Conservation (phyloP, 2,888 invertebrate species). For the Euzetes globulus region DNA sequence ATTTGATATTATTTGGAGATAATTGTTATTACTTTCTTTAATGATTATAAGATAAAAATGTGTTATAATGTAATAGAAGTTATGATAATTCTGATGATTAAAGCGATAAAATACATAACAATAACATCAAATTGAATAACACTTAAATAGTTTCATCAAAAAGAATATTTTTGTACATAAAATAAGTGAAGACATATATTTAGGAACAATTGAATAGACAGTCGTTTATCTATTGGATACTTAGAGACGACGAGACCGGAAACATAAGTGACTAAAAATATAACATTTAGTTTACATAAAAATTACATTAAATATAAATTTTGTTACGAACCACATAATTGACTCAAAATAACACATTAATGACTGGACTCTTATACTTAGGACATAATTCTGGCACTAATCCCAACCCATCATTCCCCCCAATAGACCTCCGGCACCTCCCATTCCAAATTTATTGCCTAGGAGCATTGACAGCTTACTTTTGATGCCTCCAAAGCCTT, state of each 20-base stretch:
- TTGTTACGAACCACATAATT: constrained; percentile 24
- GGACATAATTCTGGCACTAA: neutral
- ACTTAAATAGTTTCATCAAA: no score
- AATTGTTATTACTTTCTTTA: neutral
- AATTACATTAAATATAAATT: neutral
- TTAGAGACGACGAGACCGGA: neutral
- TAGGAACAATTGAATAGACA: no score
- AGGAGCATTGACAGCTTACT: constrained; percentile 17
- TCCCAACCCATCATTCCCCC: constrained; percentile 28
- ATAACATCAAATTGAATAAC: no score
- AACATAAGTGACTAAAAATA: neutral
- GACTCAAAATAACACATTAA: constrained; percentile 26
- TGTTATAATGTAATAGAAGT: no score
- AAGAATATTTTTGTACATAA: no score
- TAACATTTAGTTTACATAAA: neutral
- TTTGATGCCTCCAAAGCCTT: constrained; percentile 16
- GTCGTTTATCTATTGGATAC: neutral
- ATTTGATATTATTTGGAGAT: neutral
- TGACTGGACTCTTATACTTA: constrained; percentile 9
- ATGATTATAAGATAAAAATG: neutral
- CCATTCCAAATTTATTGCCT: constrained; percentile 25
- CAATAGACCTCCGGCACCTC: constrained; percentile 4
- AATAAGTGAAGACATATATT: no score
- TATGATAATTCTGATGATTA: no score
- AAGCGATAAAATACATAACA: no score